Evolutionary conservation across 2,797 vertebrate genomes (phyloP).

Genomic region (Pseudochirops cupreus): DNA sequence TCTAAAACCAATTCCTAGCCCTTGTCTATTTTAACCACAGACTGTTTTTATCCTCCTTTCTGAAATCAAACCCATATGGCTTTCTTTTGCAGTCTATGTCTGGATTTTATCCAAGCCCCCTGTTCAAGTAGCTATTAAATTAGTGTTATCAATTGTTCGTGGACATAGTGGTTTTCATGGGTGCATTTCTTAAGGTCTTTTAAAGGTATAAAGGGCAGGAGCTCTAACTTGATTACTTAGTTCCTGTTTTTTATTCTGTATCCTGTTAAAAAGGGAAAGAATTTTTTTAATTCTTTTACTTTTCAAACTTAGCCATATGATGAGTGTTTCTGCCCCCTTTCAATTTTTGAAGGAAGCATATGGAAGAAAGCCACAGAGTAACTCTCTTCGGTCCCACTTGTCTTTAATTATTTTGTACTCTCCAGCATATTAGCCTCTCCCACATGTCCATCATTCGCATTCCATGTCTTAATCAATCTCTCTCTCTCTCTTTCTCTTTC

Average conservation of each 20-base stretch:
- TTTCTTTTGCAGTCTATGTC: background rate
- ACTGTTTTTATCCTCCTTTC: slow-evolving; percentile 50
- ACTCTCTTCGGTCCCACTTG: slow-evolving; percentile 7
- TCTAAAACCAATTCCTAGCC: slow-evolving; percentile 67
- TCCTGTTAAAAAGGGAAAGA: slow-evolving; percentile 34
- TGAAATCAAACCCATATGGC: slow-evolving; percentile 35
- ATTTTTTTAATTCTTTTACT: slow-evolving; percentile 9
- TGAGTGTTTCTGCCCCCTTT: slow-evolving; percentile 31
- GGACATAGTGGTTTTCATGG: slow-evolving; percentile 35
- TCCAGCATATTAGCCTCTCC: slow-evolving; percentile 23
- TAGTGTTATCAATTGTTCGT: slow-evolving; percentile 60
- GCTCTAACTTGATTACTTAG: slow-evolving; percentile 62
- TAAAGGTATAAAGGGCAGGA: slow-evolving; percentile 20
- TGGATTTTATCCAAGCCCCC: slow-evolving; percentile 42
- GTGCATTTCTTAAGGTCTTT: slow-evolving; percentile 57
- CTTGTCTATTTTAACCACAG: slow-evolving; percentile 61
- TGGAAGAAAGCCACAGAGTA: background rate
- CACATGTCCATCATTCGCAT: background rate
- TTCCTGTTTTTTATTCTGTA: slow-evolving; percentile 16
- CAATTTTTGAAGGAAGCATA: slow-evolving; percentile 55
- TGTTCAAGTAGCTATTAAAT: slow-evolving; percentile 61
- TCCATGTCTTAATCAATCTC: background rate
- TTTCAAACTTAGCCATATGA: slow-evolving; percentile 6
- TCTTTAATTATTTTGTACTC: slow-evolving; percentile 38
- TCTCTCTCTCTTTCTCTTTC: background rate